Evolutionary conservation across 2,888 invertebrate genomes (phyloP).

Genomic region (Machimus rusticus): DNA sequence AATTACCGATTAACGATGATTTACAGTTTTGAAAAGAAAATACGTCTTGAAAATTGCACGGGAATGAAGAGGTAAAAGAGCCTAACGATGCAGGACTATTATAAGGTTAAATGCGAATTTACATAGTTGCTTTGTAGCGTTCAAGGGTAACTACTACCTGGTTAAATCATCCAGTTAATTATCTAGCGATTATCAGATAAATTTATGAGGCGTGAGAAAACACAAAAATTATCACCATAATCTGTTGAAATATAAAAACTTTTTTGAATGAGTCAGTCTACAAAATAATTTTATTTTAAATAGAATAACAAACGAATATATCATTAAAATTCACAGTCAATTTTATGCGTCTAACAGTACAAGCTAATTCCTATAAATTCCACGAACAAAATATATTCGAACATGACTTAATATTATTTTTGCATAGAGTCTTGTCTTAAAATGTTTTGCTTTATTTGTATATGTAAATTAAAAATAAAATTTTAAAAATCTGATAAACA

Average conservation of each 20-base stretch:
- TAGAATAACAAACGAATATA: background rate
- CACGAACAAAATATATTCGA: no score
- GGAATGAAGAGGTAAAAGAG: background rate
- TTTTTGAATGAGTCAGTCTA: background rate
- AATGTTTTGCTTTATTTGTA: no score
- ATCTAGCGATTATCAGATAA: background rate
- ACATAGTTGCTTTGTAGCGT: background rate
- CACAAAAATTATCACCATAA: no score
- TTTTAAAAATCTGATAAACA: no score
- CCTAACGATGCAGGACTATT: background rate
- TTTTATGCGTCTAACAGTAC: background rate
- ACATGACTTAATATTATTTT: no score
- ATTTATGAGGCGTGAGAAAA: background rate
- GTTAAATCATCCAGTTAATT: background rate
- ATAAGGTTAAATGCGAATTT: background rate
- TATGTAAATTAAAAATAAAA: no score
- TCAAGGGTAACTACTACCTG: background rate
- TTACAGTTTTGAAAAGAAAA: background rate
- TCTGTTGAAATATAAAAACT: background rate
- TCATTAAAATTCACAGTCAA: background rate
- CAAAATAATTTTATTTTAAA: background rate
- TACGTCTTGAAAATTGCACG: background rate
- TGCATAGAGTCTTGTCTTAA: no score
- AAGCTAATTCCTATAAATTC: no score
- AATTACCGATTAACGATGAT: background rate